phyloP scores from a whole-genome alignment of 2,113 vertebrate species.

The Perca flavescens region DNA sequence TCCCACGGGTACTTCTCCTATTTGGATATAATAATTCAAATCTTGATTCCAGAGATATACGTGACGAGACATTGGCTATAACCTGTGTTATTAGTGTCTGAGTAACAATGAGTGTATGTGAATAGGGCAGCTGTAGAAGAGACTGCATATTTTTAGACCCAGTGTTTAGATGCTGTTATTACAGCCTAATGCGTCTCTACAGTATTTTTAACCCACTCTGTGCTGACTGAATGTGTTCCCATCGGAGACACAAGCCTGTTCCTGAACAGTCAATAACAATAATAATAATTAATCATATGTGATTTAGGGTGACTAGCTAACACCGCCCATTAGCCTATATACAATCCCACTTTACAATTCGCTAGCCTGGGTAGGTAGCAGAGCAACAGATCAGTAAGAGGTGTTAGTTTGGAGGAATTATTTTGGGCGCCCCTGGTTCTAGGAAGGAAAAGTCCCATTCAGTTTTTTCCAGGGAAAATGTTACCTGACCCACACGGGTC shows the following conservation, averaged over 20 bases:
- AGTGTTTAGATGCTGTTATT: slow-evolving; percentile 22
- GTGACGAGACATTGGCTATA: too few relatives aligned
- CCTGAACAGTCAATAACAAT: not conserved
- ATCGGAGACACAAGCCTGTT: too few relatives aligned
- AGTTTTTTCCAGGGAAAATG: too few relatives aligned
- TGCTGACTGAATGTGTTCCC: not conserved
- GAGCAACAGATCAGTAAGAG: not conserved
- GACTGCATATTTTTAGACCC: slow-evolving; percentile 30
- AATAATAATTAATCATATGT: not conserved
- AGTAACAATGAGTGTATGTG: slow-evolving; percentile 2
- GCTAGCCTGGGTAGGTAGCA: not conserved
- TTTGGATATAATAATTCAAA: not conserved
- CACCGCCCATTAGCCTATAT: not conserved
- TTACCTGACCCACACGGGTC: too few relatives aligned
- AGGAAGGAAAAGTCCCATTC: too few relatives aligned
- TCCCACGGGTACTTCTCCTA: not conserved
- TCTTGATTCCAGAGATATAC: not conserved
- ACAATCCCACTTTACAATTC: not conserved
- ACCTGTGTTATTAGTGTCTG: not conserved
- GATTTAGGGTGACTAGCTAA: not conserved
- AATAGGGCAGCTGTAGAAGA: slow-evolving; percentile 16
- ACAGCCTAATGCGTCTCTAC: slow-evolving; percentile 19
- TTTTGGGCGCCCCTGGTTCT: too few relatives aligned
- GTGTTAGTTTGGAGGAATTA: too few relatives aligned
- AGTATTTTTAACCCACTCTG: slow-evolving; percentile 40